A percentile compares a stretch with the other conserved stretches of the same genome.
Evolutionary conservation across 2,113 vertebrate genomes (phyloP).

Genomic region (Pagrus major): DNA sequence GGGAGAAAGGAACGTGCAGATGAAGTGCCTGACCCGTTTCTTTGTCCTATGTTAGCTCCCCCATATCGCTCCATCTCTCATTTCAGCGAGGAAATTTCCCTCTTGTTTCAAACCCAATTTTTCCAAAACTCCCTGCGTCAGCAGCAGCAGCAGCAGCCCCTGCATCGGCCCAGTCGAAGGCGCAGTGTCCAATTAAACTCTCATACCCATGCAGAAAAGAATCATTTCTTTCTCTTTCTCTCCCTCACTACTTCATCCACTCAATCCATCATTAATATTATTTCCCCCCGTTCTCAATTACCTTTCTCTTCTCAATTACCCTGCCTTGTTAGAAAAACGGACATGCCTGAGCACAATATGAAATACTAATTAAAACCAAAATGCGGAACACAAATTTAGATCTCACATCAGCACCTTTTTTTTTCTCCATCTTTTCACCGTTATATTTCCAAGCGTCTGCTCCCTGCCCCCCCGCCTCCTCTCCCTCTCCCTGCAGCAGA

Average conservation of each 20-base stretch:
- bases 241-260: constrained; percentile 27
- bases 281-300: constrained; percentile 62
- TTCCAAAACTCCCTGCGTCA: constrained; percentile 77
- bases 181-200: constrained; percentile 79
- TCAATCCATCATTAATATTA: constrained; percentile 67
- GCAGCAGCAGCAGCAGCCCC: constrained; percentile 34
- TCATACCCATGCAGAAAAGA: constrained; percentile 68
- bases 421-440: constrained; percentile 21
- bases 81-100: constrained; percentile 74
- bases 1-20: constrained; percentile 60
- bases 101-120: constrained; percentile 81
- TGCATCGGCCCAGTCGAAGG: constrained; percentile 57
- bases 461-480: constrained; percentile 1
- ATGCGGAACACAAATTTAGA: constrained; percentile 48
- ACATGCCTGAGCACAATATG: constrained; percentile 44
- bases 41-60: constrained; percentile 62
- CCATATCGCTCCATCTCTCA: constrained; percentile 70
- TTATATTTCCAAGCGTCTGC: constrained; percentile 35
- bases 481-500: constrained; percentile 77
- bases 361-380: constrained; percentile 61
- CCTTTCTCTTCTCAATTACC: constrained; percentile 56
- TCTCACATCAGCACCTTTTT: constrained; percentile 42
- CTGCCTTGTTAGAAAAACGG: constrained; percentile 57
- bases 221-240: constrained; percentile 51
- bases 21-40: constrained; percentile 74